Evolutionary conservation across 2,113 vertebrate genomes (phyloP), one percentile per base, ranked within the genome.

Genomic region (Cercopithecus mona): DNA sequence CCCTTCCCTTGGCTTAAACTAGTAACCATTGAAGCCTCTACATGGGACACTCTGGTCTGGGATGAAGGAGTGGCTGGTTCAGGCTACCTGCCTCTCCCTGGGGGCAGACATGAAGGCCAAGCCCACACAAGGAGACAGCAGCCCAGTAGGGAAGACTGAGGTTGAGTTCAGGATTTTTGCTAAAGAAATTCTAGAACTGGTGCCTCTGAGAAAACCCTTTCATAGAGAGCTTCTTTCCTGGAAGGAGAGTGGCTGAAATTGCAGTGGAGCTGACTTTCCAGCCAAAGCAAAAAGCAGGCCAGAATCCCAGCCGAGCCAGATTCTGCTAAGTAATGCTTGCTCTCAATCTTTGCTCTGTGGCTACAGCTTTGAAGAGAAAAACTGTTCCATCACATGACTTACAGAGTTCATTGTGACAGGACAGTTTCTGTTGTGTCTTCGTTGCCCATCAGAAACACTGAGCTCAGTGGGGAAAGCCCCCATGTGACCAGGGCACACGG

Each of bases 401-500:
- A 84, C 30, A 61, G 90, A 95, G 95, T 90, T 85, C 88, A 79
- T 79, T 88, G 88, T 90, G 97, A 98, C 96, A 50, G 72, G 80
- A 76, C 94, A 96, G 97, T 98, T 98, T 98, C 96, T 97, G 0
- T 80, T 97, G 96, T 96, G 94, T 94, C 98, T 93, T 95, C 96
- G 72, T 93, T 93, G 73, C 79, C 66, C 11, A 40, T 88, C 90
- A 90, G 96, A 79, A 72, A 90, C 84, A 50, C 83, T 57, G 92
- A 85, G 68, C 88, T 96, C 97, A 93, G 94, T 78, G 93, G 97
- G 97, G 97, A 98, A 97, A 88, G 90, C 92, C 97, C 96, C 66
- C 80, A 35, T 83, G 95, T 98, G 98, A 97, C 97, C 94, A 23
- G 61, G 95, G 78, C 94, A 68, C 97, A 80, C 92, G 64, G 96